phyloP scores from a whole-genome alignment of 2,888 invertebrate genomes.

The Thecocarcelia acutangulata region DNA sequence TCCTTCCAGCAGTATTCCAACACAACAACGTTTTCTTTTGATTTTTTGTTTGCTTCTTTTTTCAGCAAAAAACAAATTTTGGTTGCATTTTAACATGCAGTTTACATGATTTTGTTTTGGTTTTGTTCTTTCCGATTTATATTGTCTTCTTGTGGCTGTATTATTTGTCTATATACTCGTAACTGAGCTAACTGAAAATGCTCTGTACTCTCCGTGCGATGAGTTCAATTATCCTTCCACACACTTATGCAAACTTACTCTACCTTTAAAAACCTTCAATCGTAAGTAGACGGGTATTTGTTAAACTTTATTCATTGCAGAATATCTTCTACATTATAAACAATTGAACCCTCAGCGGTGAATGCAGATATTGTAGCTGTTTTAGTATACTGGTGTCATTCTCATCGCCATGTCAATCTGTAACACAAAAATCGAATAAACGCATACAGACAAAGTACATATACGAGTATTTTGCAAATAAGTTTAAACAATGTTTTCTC shows the following conservation, averaged over 20 bases:
- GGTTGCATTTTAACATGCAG: conserved; percentile 64
- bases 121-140: conserved; percentile 51
- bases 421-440: conserved; percentile 2
- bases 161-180: conserved; percentile 44
- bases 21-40: neutral
- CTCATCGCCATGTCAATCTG: conserved; percentile 53
- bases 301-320: conserved; percentile 12
- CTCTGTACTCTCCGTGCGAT: neutral
- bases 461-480: conserved; percentile 9
- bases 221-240: conserved; percentile 36
- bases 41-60: conserved; percentile 7
- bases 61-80: conserved; percentile 12
- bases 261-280: conserved; percentile 20
- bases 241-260: neutral
- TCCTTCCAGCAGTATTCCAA: conserved; percentile 28
- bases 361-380: conserved; percentile 7
- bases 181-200: neutral
- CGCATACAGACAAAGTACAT: neutral
- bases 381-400: conserved; percentile 48
- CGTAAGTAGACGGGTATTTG: conserved; percentile 31
- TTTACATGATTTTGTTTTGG: conserved; percentile 45
- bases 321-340: conserved; percentile 22
- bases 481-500: conserved; percentile 12
- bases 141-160: conserved; percentile 49
- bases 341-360: conserved; percentile 9